phyloP scores from a whole-genome alignment of 2,797 vertebrate species.

The Periparus ater region DNA sequence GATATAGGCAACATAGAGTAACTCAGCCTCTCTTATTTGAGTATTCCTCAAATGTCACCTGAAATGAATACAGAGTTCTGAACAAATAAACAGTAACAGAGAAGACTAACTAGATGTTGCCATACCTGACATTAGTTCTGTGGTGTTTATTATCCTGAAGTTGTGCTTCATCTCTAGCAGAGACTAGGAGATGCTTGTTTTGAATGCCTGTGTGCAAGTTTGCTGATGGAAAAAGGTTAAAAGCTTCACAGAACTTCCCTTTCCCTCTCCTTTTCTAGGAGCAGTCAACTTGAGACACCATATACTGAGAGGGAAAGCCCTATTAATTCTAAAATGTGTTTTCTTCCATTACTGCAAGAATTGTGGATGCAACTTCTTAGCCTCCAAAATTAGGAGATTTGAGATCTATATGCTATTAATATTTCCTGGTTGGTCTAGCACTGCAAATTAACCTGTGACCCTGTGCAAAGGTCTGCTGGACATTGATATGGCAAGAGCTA shows the following conservation, averaged over 20 bases:
- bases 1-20: neutral
- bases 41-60: neutral
- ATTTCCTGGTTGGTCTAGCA: neutral
- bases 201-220: neutral
- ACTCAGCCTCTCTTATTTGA: neutral
- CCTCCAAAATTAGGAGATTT: neutral
- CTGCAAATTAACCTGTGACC: neutral
- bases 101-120: neutral
- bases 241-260: neutral
- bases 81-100: neutral
- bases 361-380: neutral
- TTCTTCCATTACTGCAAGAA: neutral
- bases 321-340: neutral
- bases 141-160: neutral
- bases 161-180: neutral
- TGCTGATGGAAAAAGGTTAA: neutral
- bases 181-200: neutral
- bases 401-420: neutral
- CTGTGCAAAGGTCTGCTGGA: neutral
- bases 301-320: neutral
- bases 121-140: neutral
- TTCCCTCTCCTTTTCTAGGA: neutral
- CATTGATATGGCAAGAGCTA: constrained; percentile 2
- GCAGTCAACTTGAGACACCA: neutral
- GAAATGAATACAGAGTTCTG: neutral